Base-by-base conservation (phyloP, 2,888 invertebrate species). In the Lasioglossum calceatum region DNA sequence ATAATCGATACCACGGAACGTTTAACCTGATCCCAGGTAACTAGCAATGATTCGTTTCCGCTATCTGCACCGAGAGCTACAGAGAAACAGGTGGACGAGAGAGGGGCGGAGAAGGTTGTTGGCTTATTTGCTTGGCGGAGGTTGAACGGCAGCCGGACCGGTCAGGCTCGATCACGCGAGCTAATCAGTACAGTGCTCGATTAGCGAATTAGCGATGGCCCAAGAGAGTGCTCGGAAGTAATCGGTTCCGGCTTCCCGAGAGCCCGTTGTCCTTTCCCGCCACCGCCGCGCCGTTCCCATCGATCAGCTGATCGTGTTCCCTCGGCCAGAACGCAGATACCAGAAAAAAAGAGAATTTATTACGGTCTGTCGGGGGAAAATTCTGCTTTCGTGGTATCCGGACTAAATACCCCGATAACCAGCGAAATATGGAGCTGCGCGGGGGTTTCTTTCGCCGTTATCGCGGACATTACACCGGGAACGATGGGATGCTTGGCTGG, bases 231-330 rank as follows among this genome's bases (percentile, higher is more conserved):
- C 58, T 86, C 39, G 81, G 81, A 81, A 88, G 84, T 86, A 85
- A 90, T 89, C 82, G 86, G 32, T 87, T 80, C 81, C 79, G 58
- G 71, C 44, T 72, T 42, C 61, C 19, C 27, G 72, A 79, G 74
- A 79, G 67, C 70, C 78, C 71, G 75, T 16, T 61, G n/a, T 27
- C 44, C 70, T 36, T 27, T n/a, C 61, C 39, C 73, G 32, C 36
- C 36, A 64, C 16, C 70, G 54, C 50, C 72, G 1, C 4, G 16
- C 16, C 70, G 1, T 27, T 58, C 42, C 27, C 85, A 84, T 89
- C 87, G 87, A 89, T 87, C 89, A 85, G 84, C 79, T 78, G 87
- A 85, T 89, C 73, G 81, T 89, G 83, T 77, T 81, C 83, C 27
- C 75, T 50, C 50, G 70, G 54, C 75, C 32, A 72, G 83, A 83